Percentiles rank a stretch among this genome's conserved stretches.
Conservation (phyloP, 2,888 invertebrate genomes). For the Zhuqinia jingwanae region DNA sequence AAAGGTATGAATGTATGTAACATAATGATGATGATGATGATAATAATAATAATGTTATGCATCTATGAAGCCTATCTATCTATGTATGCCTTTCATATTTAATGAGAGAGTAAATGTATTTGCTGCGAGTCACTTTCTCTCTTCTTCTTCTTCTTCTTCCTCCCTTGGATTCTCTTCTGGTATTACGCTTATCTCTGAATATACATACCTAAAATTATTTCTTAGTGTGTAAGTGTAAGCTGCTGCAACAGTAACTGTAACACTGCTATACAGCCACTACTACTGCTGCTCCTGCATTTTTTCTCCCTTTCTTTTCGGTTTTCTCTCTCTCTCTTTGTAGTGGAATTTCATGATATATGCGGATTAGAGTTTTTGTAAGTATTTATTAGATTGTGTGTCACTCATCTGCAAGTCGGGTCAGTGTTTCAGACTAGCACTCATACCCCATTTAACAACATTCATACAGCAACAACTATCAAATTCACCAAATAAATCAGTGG, state of each 20-base stretch:
- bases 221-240: too few species aligned
- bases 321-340: background rate
- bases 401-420: background rate
- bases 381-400: constrained; percentile 6
- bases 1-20: background rate
- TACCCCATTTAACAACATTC: too few species aligned
- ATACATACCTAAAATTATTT: too few species aligned
- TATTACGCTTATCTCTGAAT: background rate
- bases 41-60: constrained; percentile 55
- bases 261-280: too few species aligned
- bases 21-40: background rate
- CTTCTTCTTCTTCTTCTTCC: too few species aligned
- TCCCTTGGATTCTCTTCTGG: constrained; percentile 27
- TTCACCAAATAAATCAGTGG: background rate
- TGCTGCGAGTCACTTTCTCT: constrained; percentile 52
- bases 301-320: too few species aligned
- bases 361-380: constrained; percentile 14
- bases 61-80: constrained; percentile 54
- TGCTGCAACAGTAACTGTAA: too few species aligned
- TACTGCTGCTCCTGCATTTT: background rate
- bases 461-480: constrained; percentile 9
- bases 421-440: too few species aligned
- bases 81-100: constrained; percentile 66
- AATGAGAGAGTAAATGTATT: constrained; percentile 65
- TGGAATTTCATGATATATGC: constrained; percentile 29